A percentile compares a stretch with the other conserved stretches of the same genome.
Conservation (phyloP, 2,797 vertebrate genomes). For the Eulemur rubriventer region DNA sequence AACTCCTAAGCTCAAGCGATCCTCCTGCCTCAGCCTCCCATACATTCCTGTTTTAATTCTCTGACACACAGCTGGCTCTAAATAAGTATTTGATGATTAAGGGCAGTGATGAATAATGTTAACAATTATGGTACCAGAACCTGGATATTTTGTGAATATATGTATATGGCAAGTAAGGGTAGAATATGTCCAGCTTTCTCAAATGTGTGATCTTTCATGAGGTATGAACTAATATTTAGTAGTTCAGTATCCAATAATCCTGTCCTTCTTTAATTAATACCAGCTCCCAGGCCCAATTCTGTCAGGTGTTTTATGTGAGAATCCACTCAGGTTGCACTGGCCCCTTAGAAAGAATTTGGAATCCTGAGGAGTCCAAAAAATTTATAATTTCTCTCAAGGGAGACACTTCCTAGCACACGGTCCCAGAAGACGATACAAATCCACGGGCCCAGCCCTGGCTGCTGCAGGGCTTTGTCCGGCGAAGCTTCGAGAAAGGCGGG, state of each 20-base stretch:
- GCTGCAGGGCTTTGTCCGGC: neutral
- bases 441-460: neutral
- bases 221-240: neutral
- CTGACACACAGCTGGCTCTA: neutral
- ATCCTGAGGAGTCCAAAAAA: neutral
- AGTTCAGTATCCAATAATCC: too few relatives aligned
- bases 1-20: neutral
- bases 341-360: neutral
- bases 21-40: neutral
- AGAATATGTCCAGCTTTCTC: neutral
- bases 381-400: neutral
- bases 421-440: neutral
- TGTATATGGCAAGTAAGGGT: accelerated
- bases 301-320: neutral
- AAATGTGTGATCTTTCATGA: neutral
- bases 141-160: neutral
- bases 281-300: neutral
- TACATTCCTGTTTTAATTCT: neutral
- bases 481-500: neutral
- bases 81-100: neutral
- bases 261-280: neutral
- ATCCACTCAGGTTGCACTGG: neutral
- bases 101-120: neutral
- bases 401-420: neutral
- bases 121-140: neutral